Percentiles rank a stretch among this genome's conserved stretches.
phyloP scores from a whole-genome alignment of 1,140 invertebrate genomes.

The Hyposmocoma kahamanoa region DNA sequence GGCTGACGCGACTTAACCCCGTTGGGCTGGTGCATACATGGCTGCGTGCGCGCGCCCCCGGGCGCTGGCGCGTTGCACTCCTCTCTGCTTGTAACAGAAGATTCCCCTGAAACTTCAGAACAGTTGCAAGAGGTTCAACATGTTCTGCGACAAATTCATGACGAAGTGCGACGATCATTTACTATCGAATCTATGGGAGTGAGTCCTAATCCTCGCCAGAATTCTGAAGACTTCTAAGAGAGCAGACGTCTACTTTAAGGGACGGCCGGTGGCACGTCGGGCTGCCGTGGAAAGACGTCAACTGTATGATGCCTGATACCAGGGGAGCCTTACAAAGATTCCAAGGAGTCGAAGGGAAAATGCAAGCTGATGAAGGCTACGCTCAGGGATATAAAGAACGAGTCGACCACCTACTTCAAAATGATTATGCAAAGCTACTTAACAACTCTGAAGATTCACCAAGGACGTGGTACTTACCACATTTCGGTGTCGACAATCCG shows the following conservation, averaged over 20 bases:
- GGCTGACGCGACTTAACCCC: neutral
- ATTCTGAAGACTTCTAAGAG: neutral
- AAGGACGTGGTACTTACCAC: neutral
- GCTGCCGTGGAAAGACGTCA: neutral
- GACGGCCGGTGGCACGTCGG: constrained; percentile 1
- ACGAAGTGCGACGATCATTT: neutral
- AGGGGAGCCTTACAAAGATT: neutral
- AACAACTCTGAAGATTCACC: neutral
- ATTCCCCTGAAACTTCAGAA: neutral
- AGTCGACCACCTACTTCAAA: neutral
- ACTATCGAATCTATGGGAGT: constrained; percentile 1
- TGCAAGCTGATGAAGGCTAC: neutral
- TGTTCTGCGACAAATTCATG: no score
- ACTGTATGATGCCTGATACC: neutral
- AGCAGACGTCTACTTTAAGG: neutral
- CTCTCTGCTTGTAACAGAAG: neutral
- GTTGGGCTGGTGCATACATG: neutral
- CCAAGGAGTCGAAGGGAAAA: neutral
- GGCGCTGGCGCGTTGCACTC: neutral
- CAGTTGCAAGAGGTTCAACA: neutral
- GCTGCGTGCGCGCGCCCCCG: neutral
- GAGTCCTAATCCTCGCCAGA: neutral
- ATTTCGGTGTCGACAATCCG: neutral
- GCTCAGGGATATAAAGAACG: neutral
- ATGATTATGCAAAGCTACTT: neutral